A percentile compares a stretch with the other conserved stretches of the same genome.
These are phyloP conservation scores for Adela reaumurella DNA, from an alignment of 2,888 invertebrate genomes.

Conservation along the genomic window DNA sequence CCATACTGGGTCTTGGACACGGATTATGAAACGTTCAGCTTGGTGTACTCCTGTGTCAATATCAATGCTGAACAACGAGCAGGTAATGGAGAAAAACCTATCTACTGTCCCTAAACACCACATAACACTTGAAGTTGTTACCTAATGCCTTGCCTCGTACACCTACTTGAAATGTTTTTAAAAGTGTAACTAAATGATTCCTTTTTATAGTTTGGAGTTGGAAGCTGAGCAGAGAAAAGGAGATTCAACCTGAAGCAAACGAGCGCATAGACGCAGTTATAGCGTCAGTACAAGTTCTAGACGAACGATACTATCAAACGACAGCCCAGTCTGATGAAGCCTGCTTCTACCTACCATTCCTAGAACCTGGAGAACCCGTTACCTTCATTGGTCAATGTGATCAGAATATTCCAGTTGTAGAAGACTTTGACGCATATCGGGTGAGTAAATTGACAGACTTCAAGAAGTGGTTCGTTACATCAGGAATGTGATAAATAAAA, in stretches of 20 bases:
- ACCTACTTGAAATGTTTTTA: too few species aligned
- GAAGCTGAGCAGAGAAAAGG: conserved; percentile 31
- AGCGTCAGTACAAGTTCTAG: conserved; percentile 20
- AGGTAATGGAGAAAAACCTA: conserved; percentile 32
- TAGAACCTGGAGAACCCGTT: conserved; percentile 24
- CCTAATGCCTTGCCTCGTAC: too few species aligned
- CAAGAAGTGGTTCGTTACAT: neutral
- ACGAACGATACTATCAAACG: conserved; percentile 25
- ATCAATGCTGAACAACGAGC: conserved; percentile 35
- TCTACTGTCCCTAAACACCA: too few species aligned
- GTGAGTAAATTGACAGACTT: too few species aligned
- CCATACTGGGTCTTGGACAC: conserved; percentile 65
- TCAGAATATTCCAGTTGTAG: conserved; percentile 21
- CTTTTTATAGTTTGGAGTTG: conserved; percentile 33
- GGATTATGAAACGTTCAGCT: conserved; percentile 59
- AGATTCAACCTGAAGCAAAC: conserved; percentile 16
- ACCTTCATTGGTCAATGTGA: conserved; percentile 33
- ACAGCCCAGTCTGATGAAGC: conserved; percentile 27
- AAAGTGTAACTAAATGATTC: neutral
- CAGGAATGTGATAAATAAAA: too few species aligned
- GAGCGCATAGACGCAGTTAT: conserved; percentile 22
- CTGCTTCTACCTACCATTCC: conserved; percentile 32
- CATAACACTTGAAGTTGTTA: too few species aligned
- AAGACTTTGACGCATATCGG: conserved; percentile 20
- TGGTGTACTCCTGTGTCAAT: conserved; percentile 64